Evolutionary conservation across 1,140 invertebrate species (phyloP).

Genomic region (Nephila pilipes): DNA sequence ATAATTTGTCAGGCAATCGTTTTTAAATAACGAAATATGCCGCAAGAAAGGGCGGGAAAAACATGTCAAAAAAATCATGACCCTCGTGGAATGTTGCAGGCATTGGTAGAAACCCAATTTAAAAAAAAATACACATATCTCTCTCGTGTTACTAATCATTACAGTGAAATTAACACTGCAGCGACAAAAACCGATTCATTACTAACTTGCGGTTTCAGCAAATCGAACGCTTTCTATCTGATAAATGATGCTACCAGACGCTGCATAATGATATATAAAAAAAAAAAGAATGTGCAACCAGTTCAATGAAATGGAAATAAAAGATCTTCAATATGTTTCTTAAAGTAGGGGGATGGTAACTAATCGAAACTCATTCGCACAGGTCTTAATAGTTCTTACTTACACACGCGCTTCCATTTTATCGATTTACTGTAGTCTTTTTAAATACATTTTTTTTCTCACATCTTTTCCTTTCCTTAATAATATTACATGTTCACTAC

Average conservation of each 20-base stretch:
- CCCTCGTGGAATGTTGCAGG: slow-evolving; percentile 24
- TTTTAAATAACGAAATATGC: slow-evolving; percentile 2
- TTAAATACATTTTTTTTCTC: slow-evolving; percentile 33
- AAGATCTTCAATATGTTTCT: slow-evolving; percentile 56
- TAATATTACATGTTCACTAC: slow-evolving; percentile 13
- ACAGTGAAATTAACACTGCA: slow-evolving; percentile 58
- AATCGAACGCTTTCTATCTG: slow-evolving; percentile 60
- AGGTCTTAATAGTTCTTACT: slow-evolving; percentile 55
- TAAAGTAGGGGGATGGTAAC: slow-evolving; percentile 18
- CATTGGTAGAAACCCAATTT: not conserved
- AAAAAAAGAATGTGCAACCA: slow-evolving; percentile 20
- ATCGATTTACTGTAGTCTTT: slow-evolving; percentile 47
- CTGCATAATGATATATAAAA: not conserved
- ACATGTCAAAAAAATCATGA: slow-evolving; percentile 1
- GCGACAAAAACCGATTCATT: slow-evolving; percentile 54
- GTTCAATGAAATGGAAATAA: slow-evolving; percentile 73
- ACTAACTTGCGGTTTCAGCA: slow-evolving; percentile 61
- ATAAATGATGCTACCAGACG: slow-evolving; percentile 63
- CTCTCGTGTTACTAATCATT: slow-evolving; percentile 65
- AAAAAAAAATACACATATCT: not conserved
- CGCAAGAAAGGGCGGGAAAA: slow-evolving; percentile 26
- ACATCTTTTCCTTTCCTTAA: not conserved
- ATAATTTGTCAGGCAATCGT: slow-evolving; percentile 55
- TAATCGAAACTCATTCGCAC: slow-evolving; percentile 64
- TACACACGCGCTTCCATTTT: not conserved